phyloP scores from a whole-genome alignment of 1,140 invertebrate genomes.

The Papilio xuthus region DNA sequence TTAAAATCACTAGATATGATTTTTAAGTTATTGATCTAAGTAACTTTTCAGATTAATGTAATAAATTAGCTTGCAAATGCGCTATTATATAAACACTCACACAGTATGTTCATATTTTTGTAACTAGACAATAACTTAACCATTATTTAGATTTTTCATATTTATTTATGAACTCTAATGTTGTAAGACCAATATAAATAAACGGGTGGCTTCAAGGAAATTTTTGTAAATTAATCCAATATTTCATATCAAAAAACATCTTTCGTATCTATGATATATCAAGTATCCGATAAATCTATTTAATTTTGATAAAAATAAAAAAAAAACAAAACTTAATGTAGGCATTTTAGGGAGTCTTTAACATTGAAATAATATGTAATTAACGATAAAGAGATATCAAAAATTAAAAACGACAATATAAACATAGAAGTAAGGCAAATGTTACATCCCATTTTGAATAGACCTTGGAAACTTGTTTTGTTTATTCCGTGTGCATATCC shows the following conservation, averaged over 20 bases:
- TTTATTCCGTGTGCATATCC: neutral
- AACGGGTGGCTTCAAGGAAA: no score
- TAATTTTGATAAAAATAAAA: neutral
- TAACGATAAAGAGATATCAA: neutral
- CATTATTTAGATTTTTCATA: no score
- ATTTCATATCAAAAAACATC: neutral
- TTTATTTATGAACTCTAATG: no score
- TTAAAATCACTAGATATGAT: no score
- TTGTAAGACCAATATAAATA: no score
- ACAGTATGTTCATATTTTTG: no score
- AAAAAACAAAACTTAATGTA: neutral
- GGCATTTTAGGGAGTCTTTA: neutral
- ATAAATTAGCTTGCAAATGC: no score
- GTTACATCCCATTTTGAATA: neutral
- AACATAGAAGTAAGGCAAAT: neutral
- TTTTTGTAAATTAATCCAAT: no score
- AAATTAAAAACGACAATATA: neutral
- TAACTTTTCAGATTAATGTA: no score
- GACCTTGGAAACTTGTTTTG: neutral
- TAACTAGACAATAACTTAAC: no score
- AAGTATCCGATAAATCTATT: neutral
- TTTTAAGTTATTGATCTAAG: no score
- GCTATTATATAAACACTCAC: no score
- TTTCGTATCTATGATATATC: constrained; percentile 4
- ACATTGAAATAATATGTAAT: constrained; percentile 11